A percentile compares a stretch with the other conserved stretches of the same genome.
These are phyloP conservation scores for Caerostris darwini DNA, from an alignment of 1,140 invertebrate species.

Conservation along the genomic window DNA sequence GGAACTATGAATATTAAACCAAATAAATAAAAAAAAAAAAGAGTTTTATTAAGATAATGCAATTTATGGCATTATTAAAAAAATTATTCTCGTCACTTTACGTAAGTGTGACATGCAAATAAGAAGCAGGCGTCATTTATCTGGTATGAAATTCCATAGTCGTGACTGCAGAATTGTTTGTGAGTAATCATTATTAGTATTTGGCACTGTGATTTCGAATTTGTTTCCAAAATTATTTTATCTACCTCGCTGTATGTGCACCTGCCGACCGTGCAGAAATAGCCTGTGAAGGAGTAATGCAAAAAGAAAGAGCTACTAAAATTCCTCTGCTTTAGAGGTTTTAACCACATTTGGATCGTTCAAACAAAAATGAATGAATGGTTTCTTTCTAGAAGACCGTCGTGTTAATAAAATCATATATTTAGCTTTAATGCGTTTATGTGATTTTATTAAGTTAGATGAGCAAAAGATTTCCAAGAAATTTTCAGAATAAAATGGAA, in stretches of 20 bases:
- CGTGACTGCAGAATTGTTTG: not conserved
- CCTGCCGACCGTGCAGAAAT: slow-evolving; percentile 19
- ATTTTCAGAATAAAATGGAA: too few species aligned
- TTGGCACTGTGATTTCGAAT: not conserved
- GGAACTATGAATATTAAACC: too few species aligned
- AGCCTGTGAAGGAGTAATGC: not conserved
- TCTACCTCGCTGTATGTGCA: not conserved
- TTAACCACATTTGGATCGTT: not conserved
- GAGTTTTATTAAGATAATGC: too few species aligned
- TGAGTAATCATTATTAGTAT: not conserved
- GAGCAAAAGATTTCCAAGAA: too few species aligned
- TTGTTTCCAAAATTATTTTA: not conserved
- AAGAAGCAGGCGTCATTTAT: not conserved
- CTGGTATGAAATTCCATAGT: not conserved
- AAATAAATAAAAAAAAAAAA: too few species aligned
- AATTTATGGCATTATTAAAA: not conserved
- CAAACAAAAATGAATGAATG: not conserved
- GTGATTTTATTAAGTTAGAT: too few species aligned
- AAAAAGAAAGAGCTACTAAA: not conserved
- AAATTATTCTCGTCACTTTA: not conserved
- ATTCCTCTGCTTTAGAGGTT: not conserved
- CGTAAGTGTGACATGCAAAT: not conserved
- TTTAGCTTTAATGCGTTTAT: not conserved
- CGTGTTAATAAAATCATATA: not conserved
- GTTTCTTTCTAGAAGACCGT: not conserved